These are phyloP conservation scores for Diceros bicornis DNA, from an alignment of 2,797 vertebrate genomes.

Conservation along the genomic window DNA sequence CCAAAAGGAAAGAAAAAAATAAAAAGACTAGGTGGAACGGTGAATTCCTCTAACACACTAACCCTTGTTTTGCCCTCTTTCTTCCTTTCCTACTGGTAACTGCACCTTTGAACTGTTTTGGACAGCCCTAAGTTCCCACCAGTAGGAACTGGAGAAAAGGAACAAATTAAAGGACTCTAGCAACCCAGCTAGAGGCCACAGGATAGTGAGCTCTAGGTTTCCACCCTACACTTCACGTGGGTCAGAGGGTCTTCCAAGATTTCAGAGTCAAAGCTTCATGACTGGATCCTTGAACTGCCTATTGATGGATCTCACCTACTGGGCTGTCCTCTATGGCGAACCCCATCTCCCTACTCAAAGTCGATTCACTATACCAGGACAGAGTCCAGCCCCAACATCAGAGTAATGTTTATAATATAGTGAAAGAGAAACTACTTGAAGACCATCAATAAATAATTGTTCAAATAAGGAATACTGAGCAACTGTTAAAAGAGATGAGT, in stretches of 20 bases:
- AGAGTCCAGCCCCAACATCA: background rate
- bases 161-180: background rate
- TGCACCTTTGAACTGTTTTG: background rate
- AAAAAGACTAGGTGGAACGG: background rate
- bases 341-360: background rate
- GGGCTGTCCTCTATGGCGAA: background rate
- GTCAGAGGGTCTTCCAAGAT: background rate
- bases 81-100: background rate
- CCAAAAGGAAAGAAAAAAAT: background rate
- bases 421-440: constrained; percentile 25
- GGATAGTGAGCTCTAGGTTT: background rate
- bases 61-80: background rate
- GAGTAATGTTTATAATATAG: background rate
- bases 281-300: background rate
- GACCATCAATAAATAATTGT: background rate
- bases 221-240: background rate
- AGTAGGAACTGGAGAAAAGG: background rate
- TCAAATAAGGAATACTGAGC: background rate
- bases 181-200: background rate
- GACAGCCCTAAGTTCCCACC: background rate
- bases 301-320: background rate
- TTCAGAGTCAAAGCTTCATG: background rate
- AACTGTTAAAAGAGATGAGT: background rate
- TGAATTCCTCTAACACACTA: background rate
- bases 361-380: background rate